Evolutionary conservation across 2,113 vertebrate genomes (phyloP), one percentile per base, ranked within the genome.

Genomic region (Chauna torquata): DNA sequence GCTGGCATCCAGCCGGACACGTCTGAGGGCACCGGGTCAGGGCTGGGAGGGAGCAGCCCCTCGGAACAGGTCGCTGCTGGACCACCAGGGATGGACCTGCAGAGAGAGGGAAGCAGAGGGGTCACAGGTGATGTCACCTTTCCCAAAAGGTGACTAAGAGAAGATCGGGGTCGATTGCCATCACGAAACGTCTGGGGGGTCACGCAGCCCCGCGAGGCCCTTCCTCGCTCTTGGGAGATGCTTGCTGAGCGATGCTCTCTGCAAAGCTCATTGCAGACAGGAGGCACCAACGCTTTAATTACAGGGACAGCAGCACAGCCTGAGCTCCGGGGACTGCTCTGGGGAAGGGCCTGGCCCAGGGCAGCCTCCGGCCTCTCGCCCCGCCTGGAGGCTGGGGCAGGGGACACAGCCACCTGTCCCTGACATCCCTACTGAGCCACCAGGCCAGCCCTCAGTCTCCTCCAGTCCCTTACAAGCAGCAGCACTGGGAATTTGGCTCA

Each of bases 361-460:
- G 27, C 64, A 52, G 50, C 50, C 50, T 52, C 50, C n/a, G n/a
- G n/a, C n/a, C n/a, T n/a, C n/a, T n/a, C n/a, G n/a, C n/a, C n/a
- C n/a, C n/a, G n/a, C n/a, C 50, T 52, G 24, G 42, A 28, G 36
- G 47, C 38, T 30, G 27, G 12, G 50, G 27, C 25, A 54, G 16
- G 59, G 32, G 15, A n/a, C 54, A 11, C 25, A 58, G 36, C 17
- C 17, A 4, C 8, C 17, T 6, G 36, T n/a, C 79, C 54, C 70
- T 7, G n/a, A 0, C 0, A 1, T 6, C 34, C 45, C 7, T 4
- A 34, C 64, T 2, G 54, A 58, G 64, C 25, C 71, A 9, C 44
- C 15, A 50, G 55, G 34, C n/a, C 36, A 32, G 23, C 27, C 25
- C 61, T n/a, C 25, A 19, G 24, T 47, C 47, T 34, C 57, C 79